A percentile compares a stretch with the other conserved stretches of the same genome.
Conservation (phyloP, 2,888 invertebrate species). For the Amphiduros pacificus region DNA sequence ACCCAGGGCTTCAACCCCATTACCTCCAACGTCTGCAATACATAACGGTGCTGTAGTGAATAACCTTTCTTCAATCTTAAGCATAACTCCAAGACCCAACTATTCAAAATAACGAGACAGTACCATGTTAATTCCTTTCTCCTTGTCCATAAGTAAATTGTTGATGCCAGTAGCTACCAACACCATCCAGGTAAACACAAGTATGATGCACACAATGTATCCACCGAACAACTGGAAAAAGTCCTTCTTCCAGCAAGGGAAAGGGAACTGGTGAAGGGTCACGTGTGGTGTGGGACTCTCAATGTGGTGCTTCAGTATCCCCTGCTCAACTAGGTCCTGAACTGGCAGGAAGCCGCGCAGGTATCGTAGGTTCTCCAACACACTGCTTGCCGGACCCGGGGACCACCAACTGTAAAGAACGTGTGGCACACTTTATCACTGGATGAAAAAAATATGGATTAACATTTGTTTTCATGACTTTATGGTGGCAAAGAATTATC, state of each 20-base stretch:
- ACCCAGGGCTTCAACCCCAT: slow-evolving; percentile 58
- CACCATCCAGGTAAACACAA: slow-evolving; percentile 11
- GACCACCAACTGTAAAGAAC: slow-evolving; percentile 56
- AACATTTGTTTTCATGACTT: no score
- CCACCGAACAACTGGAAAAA: slow-evolving; percentile 44
- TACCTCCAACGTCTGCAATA: slow-evolving; percentile 51
- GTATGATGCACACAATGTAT: slow-evolving; percentile 7
- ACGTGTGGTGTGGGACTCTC: slow-evolving; percentile 32
- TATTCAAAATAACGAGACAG: background rate
- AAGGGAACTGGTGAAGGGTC: slow-evolving; percentile 57
- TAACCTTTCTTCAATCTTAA: no score
- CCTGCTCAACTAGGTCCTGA: slow-evolving; percentile 59
- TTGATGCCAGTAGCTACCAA: slow-evolving; percentile 15
- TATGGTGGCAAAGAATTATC: no score
- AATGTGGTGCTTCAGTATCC: slow-evolving; percentile 49
- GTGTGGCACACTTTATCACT: no score
- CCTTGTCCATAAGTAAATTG: slow-evolving; percentile 12
- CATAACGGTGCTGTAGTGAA: no score
- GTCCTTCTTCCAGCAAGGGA: slow-evolving; percentile 57
- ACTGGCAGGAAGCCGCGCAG: slow-evolving; percentile 59
- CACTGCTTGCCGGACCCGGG: slow-evolving; percentile 54
- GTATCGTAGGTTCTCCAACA: slow-evolving; percentile 57
- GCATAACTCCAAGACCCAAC: no score
- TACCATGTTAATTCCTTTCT: slow-evolving; percentile 6
- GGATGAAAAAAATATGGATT: no score